phyloP scores from a whole-genome alignment of 2,113 vertebrate genomes.

The Guaruba guarouba region DNA sequence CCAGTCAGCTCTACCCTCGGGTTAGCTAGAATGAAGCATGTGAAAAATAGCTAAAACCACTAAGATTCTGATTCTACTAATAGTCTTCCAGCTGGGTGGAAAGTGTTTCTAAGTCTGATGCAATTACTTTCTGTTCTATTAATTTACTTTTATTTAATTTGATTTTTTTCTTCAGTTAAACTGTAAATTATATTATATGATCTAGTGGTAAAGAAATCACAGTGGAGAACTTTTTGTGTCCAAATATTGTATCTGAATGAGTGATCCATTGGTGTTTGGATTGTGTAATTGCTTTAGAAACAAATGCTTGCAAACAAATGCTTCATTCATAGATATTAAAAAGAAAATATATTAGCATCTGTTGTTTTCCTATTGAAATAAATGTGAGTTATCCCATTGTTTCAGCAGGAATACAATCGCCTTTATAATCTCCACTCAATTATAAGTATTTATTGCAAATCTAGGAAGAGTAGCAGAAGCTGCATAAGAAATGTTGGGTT shows the following conservation, averaged over 20 bases:
- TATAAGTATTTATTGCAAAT: neutral
- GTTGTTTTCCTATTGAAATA: neutral
- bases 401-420: neutral
- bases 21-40: neutral
- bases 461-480: neutral
- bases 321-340: neutral
- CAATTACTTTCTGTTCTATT: neutral
- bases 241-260: neutral
- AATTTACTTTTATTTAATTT: neutral
- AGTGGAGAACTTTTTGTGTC: neutral
- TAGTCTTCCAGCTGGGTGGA: neutral
- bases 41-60: neutral
- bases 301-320: slow-evolving; percentile 1
- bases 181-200: neutral
- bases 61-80: neutral
- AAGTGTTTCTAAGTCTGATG: neutral
- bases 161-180: neutral
- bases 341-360: neutral
- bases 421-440: neutral
- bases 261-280: neutral
- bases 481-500: neutral
- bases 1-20: neutral
- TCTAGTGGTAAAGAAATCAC: neutral
- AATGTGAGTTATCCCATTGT: neutral
- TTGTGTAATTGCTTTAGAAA: slow-evolving; percentile 18